phyloP scores from a whole-genome alignment of 2,888 invertebrate species.

The Trichacis sp. region DNA sequence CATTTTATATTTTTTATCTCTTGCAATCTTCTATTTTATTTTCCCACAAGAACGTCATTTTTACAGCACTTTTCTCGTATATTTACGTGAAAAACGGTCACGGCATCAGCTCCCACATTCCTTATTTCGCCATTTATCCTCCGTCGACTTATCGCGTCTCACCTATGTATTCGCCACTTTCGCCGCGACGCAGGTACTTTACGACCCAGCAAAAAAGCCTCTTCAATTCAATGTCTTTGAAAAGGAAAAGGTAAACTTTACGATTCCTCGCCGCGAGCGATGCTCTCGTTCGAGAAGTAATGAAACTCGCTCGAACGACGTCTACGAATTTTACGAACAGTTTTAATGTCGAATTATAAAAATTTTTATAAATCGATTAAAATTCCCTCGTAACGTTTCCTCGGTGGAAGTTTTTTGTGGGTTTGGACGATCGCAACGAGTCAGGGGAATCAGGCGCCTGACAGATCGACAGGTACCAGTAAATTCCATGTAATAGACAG shows the following conservation, averaged over 20 bases:
- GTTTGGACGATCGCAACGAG: background rate
- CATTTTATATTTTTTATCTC: too few relatives aligned
- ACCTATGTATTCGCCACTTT: conserved; percentile 6
- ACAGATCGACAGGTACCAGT: background rate
- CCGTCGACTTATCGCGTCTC: conserved; percentile 30
- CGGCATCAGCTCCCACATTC: background rate
- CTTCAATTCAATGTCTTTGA: conserved; percentile 14
- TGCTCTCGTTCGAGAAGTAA: background rate
- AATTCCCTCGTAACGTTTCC: background rate
- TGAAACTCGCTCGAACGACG: background rate
- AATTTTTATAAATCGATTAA: background rate
- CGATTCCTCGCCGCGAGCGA: background rate
- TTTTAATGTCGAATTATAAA: background rate
- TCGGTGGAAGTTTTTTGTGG: background rate
- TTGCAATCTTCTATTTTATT: too few relatives aligned
- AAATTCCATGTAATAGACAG: background rate
- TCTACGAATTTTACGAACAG: background rate
- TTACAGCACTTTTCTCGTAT: background rate
- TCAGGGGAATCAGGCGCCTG: background rate
- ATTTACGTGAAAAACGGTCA: conserved; percentile 10
- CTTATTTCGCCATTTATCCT: conserved; percentile 23
- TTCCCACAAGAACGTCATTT: too few relatives aligned
- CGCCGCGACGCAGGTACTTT: conserved; percentile 1
- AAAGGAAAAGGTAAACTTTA: conserved; percentile 4
- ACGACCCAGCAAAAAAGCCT: conserved; percentile 6